A percentile compares a stretch with the other conserved stretches of the same genome.
These are phyloP conservation scores for Poeciliopsis paucimaculata DNA, from an alignment of 2,797 vertebrate species.

Conservation along the genomic window DNA sequence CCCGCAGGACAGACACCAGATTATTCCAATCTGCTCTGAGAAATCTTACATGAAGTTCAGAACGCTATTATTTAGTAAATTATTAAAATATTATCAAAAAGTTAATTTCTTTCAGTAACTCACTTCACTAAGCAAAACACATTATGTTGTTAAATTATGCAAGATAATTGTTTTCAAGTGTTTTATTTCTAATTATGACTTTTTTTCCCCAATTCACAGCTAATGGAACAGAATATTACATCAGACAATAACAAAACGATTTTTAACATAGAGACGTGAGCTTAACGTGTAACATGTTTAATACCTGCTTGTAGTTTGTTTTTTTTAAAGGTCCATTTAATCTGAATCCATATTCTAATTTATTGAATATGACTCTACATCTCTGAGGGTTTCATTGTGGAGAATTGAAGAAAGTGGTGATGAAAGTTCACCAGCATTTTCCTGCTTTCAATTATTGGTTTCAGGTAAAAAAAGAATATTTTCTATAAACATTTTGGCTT, in stretches of 20 bases:
- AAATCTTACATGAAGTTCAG: background rate
- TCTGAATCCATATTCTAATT: background rate
- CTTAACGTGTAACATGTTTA: background rate
- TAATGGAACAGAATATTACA: background rate
- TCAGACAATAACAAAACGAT: background rate
- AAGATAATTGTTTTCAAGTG: background rate
- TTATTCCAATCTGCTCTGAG: background rate
- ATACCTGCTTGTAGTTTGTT: background rate
- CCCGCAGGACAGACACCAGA: background rate
- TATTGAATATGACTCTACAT: background rate
- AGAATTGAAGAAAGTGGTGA: background rate
- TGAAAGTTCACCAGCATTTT: background rate
- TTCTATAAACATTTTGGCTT: background rate
- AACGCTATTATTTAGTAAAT: background rate
- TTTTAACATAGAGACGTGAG: background rate
- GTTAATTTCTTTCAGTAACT: background rate
- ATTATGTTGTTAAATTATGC: background rate
- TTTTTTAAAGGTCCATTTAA: background rate
- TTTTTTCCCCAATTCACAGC: background rate
- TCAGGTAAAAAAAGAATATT: background rate
- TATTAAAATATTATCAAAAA: background rate
- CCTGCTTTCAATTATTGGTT: background rate
- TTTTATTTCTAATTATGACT: background rate
- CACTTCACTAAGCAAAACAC: background rate
- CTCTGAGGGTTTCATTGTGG: background rate